Conservation (phyloP, 92 coral and sea anemone genomes). For the Anthopleura xanthogrammica region DNA sequence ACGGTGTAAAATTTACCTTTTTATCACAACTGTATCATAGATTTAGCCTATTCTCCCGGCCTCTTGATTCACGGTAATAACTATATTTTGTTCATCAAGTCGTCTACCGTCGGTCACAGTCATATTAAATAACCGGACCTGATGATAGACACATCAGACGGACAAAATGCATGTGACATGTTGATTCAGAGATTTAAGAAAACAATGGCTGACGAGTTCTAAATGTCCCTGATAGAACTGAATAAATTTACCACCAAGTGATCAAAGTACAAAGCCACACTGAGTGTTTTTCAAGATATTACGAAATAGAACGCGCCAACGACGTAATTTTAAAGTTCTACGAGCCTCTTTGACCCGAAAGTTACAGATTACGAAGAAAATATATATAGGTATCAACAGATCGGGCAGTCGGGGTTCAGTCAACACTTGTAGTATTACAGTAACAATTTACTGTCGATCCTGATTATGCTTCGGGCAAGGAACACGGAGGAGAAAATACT, state of each 20-base stretch:
- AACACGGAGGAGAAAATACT: too few species aligned
- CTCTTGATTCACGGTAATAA: too few species aligned
- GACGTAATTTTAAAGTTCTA: neutral
- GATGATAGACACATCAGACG: too few species aligned
- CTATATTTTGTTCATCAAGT: too few species aligned
- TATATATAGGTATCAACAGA: neutral
- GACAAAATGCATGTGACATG: neutral
- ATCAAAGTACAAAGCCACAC: neutral
- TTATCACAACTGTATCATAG: too few species aligned
- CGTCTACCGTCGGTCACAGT: too few species aligned
- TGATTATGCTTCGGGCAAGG: too few species aligned
- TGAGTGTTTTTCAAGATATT: neutral
- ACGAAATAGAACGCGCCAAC: neutral
- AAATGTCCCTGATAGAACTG: neutral
- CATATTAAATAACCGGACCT: too few species aligned
- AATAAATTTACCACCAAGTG: neutral
- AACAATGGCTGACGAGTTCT: neutral
- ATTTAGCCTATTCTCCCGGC: too few species aligned
- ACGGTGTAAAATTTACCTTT: too few species aligned
- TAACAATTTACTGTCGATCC: too few species aligned
- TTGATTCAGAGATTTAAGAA: neutral
- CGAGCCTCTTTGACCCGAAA: neutral
- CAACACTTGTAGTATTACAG: too few species aligned
- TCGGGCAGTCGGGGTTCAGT: neutral
- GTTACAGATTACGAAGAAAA: neutral